A percentile compares a stretch with the other conserved stretches of the same genome.
phyloP scores from a whole-genome alignment of 2,797 vertebrate genomes.

The Enteromius argenteus region DNA sequence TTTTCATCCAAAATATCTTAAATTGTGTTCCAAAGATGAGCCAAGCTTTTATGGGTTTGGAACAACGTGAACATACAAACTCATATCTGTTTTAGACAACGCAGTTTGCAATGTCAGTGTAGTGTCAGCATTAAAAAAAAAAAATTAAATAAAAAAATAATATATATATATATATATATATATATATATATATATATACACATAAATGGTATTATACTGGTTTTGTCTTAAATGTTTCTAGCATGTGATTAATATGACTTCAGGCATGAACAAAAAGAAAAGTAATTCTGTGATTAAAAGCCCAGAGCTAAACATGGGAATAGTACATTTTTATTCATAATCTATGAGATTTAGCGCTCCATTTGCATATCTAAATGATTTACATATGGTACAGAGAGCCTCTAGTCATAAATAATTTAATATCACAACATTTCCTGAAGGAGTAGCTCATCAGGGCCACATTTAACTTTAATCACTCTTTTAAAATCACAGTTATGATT shows the following conservation, averaged over 20 bases:
- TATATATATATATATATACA: no score
- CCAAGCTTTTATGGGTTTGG: no score
- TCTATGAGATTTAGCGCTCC: slow-evolving; percentile 80
- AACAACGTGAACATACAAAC: no score
- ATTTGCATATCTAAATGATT: slow-evolving; percentile 84
- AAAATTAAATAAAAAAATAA: no score
- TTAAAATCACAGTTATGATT: slow-evolving; percentile 86
- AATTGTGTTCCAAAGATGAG: no score
- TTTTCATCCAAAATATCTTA: no score
- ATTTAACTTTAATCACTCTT: slow-evolving; percentile 92
- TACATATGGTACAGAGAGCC: slow-evolving; percentile 82
- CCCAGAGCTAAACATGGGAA: slow-evolving; percentile 61
- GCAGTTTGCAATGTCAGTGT: no score
- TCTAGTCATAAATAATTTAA: slow-evolving; percentile 86
- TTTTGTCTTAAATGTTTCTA: slow-evolving; percentile 71
- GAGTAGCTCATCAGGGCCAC: slow-evolving; percentile 79
- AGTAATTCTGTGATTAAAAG: slow-evolving; percentile 77
- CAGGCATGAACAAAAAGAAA: slow-evolving; percentile 79
- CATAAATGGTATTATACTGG: neutral
- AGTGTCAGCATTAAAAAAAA: no score
- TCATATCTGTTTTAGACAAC: no score
- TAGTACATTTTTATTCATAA: slow-evolving; percentile 76
- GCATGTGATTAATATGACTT: slow-evolving; percentile 86
- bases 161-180: no score
- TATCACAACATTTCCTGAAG: slow-evolving; percentile 81